Percentiles rank a stretch among this genome's conserved stretches.
These are phyloP conservation scores for Pristiophorus japonicus DNA, from an alignment of 2,113 vertebrate species.

Conservation along the genomic window DNA sequence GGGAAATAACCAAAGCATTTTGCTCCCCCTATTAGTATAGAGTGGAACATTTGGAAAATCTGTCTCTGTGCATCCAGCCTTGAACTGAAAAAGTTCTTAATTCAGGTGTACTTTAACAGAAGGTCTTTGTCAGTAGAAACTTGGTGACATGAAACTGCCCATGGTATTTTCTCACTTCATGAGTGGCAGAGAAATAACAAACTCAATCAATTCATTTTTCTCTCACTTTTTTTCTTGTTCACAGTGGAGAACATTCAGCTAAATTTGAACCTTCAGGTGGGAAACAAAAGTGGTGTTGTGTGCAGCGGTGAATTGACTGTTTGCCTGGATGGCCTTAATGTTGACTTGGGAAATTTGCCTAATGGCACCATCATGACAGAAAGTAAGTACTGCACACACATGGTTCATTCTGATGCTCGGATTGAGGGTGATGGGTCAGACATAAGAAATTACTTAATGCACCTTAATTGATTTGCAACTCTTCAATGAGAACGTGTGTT, in stretches of 20 bases:
- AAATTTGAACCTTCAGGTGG: conserved; percentile 85
- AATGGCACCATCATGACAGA: conserved; percentile 73
- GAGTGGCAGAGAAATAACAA: conserved; percentile 26
- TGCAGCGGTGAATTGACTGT: conserved; percentile 84
- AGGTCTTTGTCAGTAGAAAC: not conserved
- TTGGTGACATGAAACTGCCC: not conserved
- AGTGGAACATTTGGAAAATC: not conserved
- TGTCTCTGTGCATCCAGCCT: not conserved
- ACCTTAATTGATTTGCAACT: conserved; percentile 31
- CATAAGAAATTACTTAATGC: conserved; percentile 29
- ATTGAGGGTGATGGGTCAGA: conserved; percentile 26
- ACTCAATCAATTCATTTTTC: conserved; percentile 23
- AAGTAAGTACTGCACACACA: conserved; percentile 68
- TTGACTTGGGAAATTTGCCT: conserved; percentile 81
- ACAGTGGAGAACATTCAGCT: conserved; percentile 94
- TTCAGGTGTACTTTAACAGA: not conserved
- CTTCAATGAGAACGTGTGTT: conserved; percentile 18
- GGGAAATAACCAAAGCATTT: not conserved
- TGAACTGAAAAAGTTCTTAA: not conserved
- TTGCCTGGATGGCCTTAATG: conserved; percentile 86
- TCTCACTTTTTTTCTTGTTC: conserved; percentile 40
- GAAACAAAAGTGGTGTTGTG: conserved; percentile 91
- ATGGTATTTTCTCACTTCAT: not conserved
- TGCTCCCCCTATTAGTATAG: not conserved
- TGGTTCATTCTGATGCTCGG: conserved; percentile 26